phyloP scores from a whole-genome alignment of 2,113 vertebrate species.

The Salvator merianae region DNA sequence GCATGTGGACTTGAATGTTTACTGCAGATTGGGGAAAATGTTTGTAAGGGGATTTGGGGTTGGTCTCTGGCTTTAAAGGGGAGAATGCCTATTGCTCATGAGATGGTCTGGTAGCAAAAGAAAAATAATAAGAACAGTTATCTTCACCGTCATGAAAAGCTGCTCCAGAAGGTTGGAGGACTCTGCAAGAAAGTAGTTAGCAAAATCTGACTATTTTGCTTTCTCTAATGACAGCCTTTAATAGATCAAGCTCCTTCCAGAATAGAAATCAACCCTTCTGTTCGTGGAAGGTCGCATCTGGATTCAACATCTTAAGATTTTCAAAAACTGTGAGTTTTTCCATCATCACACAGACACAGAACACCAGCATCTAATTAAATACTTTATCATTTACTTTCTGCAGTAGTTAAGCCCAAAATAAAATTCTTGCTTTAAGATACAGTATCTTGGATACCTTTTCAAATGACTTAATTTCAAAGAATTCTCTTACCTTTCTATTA shows the following conservation, averaged over 20 bases:
- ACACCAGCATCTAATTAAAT: no score
- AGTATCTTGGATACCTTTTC: not conserved
- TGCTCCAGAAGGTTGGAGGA: not conserved
- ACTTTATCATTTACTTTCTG: no score
- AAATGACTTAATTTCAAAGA: slow-evolving; percentile 7
- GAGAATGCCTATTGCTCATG: not conserved
- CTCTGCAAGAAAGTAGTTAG: not conserved
- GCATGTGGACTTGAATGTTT: not conserved
- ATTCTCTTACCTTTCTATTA: slow-evolving; percentile 90
- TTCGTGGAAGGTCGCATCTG: not conserved
- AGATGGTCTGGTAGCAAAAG: not conserved
- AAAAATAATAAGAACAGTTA: not conserved
- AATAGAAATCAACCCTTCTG: not conserved
- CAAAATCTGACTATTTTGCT: no score
- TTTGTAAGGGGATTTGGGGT: not conserved
- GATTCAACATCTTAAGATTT: not conserved
- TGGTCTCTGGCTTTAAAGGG: not conserved
- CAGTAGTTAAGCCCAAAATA: no score
- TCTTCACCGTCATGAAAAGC: not conserved
- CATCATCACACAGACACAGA: no score
- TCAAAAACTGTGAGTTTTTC: not conserved
- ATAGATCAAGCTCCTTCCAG: not conserved
- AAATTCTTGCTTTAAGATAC: no score
- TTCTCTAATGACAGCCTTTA: not conserved
- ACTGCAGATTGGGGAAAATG: not conserved